phyloP scores from a whole-genome alignment of 1,140 invertebrate genomes.

The Trialeurodes vaporariorum region DNA sequence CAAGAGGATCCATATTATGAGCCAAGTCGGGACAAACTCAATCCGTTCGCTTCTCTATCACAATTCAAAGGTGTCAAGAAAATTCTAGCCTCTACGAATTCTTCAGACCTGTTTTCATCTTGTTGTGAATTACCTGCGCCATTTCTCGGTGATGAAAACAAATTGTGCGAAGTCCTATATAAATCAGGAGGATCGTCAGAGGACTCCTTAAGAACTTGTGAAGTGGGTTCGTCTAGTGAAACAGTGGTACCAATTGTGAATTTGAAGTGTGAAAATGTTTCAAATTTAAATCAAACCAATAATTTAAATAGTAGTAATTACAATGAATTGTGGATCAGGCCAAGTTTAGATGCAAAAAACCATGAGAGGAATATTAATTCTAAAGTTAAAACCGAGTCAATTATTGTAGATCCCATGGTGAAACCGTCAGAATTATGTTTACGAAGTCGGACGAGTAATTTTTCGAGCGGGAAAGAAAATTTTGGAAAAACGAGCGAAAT shows the following conservation, averaged over 20 bases:
- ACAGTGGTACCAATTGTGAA: no score
- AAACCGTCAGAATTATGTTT: constrained; percentile 19
- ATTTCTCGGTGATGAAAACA: constrained; percentile 7
- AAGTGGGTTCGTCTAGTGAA: background rate
- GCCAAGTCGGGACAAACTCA: constrained; percentile 38
- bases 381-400: constrained; percentile 10
- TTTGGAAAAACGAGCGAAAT: background rate
- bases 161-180: constrained; percentile 10
- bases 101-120: constrained; percentile 50
- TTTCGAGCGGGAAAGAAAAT: background rate
- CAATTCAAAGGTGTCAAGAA: constrained; percentile 61
- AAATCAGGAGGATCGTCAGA: background rate
- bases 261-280: background rate
- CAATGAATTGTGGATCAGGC: background rate
- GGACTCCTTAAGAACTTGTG: background rate
- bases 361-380: constrained; percentile 4
- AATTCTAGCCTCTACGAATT: constrained; percentile 44
- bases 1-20: constrained; percentile 65
- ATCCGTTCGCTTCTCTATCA: constrained; percentile 56
- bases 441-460: background rate
- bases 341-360: constrained; percentile 8
- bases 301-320: constrained; percentile 8
- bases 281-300: background rate
- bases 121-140: constrained; percentile 60
- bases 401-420: constrained; percentile 23